Evolutionary conservation across 2,113 vertebrate species (phyloP), one percentile per base, ranked within the genome.

Genomic region (Nycticryphes semicollaris): DNA sequence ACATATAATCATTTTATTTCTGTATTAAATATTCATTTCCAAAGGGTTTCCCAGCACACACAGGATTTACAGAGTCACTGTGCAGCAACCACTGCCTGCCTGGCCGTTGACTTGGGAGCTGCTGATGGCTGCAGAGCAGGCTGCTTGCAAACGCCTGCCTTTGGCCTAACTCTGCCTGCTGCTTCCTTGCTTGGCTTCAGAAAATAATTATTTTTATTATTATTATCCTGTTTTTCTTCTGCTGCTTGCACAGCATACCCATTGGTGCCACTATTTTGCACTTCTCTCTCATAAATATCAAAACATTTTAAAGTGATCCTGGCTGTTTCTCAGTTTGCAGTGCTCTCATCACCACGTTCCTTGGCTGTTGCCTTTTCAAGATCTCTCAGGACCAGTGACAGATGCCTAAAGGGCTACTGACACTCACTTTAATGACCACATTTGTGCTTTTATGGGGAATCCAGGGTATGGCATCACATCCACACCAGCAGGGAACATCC

Each of bases 11-110:
- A 33, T 64, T 88, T 93, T 60, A 84, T 77, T 90, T 72, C 93
- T 64, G 37, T n/a, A 85, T 94, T 92, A 91, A 95, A 93, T 91
- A 95, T 88, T 95, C 9, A 93, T 94, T 95, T 94, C 23, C 86
- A 84, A 80, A 84, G 69, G 68, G 45, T 25, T 90, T 90, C 91
- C 74, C 82, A 47, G 89, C 69, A 93, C 0, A 3, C 22, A 7
- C 12, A 68, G 77, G 66, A 82, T 68, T 92, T 89, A 20, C 9
- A 33, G 86, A 72, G 31, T 64, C 17, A 17, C 73, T 24, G n/a
- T 28, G 64, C 60, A 75, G 86, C 72, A 84, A 50, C 41, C 73
- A 24, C 35, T 0, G 1, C 59, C 51, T 0, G 3, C 60, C 47
- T 51, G 14, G 39, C 59, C 0, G 3, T 47, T 11, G 72, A 81